phyloP scores from a whole-genome alignment of 2,888 invertebrate genomes.

The Malacosoma neustria region DNA sequence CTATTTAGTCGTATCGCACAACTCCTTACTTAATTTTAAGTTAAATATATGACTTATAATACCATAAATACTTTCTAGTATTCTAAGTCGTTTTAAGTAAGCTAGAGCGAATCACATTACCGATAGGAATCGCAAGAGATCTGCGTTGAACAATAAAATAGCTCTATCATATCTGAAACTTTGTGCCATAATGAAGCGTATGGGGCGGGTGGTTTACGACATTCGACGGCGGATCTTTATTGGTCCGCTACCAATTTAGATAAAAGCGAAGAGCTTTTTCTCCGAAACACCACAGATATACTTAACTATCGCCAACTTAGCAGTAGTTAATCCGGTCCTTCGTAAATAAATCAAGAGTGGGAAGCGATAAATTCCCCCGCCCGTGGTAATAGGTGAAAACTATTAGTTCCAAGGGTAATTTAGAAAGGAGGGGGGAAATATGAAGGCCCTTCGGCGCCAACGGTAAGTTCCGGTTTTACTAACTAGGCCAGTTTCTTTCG shows the following conservation, averaged over 20 bases:
- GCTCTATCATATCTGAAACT: constrained; percentile 74
- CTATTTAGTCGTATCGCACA: no score
- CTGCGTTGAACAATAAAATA: constrained; percentile 72
- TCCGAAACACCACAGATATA: constrained; percentile 71
- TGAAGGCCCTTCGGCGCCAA: constrained; percentile 14
- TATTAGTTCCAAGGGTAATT: constrained; percentile 62
- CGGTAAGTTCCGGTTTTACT: constrained; percentile 11
- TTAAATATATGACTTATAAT: no score
- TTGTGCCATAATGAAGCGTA: constrained; percentile 74
- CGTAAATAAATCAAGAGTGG: constrained; percentile 69
- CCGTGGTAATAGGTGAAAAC: constrained; percentile 73
- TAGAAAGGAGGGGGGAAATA: constrained; percentile 42
- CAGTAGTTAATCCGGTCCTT: constrained; percentile 69
- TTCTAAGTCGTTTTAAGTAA: no score
- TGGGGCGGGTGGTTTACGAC: constrained; percentile 74
- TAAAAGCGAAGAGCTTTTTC: constrained; percentile 73
- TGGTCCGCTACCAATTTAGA: constrained; percentile 74
- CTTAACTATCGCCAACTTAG: constrained; percentile 75
- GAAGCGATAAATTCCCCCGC: constrained; percentile 65
- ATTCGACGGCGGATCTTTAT: constrained; percentile 71
- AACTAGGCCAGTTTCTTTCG: constrained; percentile 15
- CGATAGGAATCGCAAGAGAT: constrained; percentile 71
- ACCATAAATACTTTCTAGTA: no score
- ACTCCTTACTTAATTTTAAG: no score
- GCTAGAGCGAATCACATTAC: constrained; percentile 52